Conservation (phyloP, 1,140 invertebrate genomes). For the Druon quercuslanigerum region DNA sequence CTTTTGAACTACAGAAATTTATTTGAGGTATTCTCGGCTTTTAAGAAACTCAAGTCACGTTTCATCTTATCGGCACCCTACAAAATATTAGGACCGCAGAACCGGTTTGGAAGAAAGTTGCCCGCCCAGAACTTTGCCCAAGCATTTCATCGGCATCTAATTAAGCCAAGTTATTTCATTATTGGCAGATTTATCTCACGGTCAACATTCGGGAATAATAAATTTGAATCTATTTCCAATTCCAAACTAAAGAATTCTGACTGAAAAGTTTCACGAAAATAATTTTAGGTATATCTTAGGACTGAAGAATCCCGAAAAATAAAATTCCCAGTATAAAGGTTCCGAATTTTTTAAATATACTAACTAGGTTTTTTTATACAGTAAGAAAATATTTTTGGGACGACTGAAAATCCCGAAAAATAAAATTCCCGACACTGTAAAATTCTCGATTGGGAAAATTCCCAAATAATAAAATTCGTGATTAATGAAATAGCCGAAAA, state of each 20-base stretch:
- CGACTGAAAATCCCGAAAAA: too few relatives aligned
- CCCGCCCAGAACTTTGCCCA: slow-evolving; percentile 35
- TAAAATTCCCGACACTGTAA: too few relatives aligned
- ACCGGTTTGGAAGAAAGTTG: slow-evolving; percentile 62
- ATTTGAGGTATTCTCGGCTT: neutral
- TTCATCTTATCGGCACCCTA: slow-evolving; percentile 7
- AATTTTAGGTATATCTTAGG: neutral
- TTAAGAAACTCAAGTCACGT: slow-evolving; percentile 28
- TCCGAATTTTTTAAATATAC: too few relatives aligned
- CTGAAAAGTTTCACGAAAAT: slow-evolving; percentile 29
- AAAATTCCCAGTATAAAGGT: too few relatives aligned
- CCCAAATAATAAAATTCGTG: too few relatives aligned
- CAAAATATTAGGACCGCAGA: slow-evolving; percentile 34
- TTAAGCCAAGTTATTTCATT: slow-evolving; percentile 31
- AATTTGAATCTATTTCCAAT: neutral
- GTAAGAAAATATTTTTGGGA: too few relatives aligned
- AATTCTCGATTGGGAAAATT: too few relatives aligned
- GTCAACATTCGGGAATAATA: too few relatives aligned
- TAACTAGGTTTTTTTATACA: too few relatives aligned
- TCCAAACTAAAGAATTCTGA: slow-evolving; percentile 4
- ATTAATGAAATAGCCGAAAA: too few relatives aligned
- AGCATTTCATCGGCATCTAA: slow-evolving; percentile 33
- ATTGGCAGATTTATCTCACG: slow-evolving; percentile 1
- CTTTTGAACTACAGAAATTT: neutral
- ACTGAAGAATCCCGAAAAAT: too few relatives aligned